A percentile compares a stretch with the other conserved stretches of the same genome.
Evolutionary conservation across 2,113 vertebrate genomes (phyloP).

Genomic region (Scomber colias): DNA sequence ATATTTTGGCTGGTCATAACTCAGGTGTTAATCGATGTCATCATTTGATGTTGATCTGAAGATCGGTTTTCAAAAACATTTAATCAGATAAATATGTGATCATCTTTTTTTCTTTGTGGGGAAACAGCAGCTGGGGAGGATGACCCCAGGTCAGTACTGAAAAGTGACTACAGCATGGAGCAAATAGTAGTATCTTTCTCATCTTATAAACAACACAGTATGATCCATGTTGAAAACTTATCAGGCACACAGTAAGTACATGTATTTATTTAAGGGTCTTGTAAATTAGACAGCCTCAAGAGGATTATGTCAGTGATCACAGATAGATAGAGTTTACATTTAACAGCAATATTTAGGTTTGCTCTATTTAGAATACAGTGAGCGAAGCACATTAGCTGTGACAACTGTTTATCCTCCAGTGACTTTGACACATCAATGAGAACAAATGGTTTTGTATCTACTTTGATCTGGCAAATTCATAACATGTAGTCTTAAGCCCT

Average conservation of each 20-base stretch:
- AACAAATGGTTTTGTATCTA: constrained; percentile 27
- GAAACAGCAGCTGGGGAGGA: constrained; percentile 4
- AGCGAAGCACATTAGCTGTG: constrained; percentile 52
- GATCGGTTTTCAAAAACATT: neutral
- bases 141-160: constrained; percentile 1
- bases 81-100: neutral
- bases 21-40: constrained; percentile 15
- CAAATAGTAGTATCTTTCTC: constrained; percentile 1
- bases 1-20: constrained; percentile 34
- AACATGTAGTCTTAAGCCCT: constrained; percentile 16
- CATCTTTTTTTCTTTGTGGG: too few species aligned
- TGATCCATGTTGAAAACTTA: constrained; percentile 40
- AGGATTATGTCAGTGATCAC: constrained; percentile 47
- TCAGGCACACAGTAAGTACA: constrained; percentile 53
- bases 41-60: neutral
- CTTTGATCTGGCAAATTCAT: constrained; percentile 54
- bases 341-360: constrained; percentile 56
- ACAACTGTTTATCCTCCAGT: constrained; percentile 52
- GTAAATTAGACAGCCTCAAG: constrained; percentile 50
- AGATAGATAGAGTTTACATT: constrained; percentile 64
- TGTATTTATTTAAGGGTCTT: constrained; percentile 55
- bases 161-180: neutral
- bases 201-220: constrained; percentile 49
- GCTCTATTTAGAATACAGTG: constrained; percentile 55
- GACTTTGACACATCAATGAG: constrained; percentile 48